Conservation (phyloP, 92 coral and sea anemone genomes). For the Porites cylindrica region DNA sequence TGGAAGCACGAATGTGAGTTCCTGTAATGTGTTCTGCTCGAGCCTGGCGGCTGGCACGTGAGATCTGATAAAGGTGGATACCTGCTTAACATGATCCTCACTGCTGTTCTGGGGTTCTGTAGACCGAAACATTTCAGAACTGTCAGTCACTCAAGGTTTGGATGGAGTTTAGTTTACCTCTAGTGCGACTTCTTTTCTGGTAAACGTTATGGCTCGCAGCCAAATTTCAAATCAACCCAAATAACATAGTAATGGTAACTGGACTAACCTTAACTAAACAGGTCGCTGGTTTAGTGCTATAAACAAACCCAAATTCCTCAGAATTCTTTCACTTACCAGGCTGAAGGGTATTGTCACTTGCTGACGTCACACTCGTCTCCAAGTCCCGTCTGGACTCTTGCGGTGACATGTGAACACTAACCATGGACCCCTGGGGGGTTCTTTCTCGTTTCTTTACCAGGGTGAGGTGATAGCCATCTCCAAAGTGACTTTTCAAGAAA, state of each 20-base stretch:
- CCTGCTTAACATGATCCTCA: conserved; percentile 69
- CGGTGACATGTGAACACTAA: conserved; percentile 22
- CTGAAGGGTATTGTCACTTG: conserved; percentile 17
- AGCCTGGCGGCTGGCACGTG: conserved; percentile 89
- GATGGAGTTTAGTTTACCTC: too few species aligned
- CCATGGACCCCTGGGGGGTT: conserved; percentile 78
- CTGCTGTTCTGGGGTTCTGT: conserved; percentile 31
- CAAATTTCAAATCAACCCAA: too few species aligned
- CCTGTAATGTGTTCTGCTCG: conserved; percentile 87
- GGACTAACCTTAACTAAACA: too few species aligned
- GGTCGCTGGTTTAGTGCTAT: not conserved
- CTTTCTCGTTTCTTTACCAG: conserved; percentile 82
- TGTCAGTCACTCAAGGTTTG: too few species aligned
- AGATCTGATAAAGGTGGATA: conserved; percentile 79
- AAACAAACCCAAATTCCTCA: not conserved
- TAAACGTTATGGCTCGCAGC: too few species aligned
- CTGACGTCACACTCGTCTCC: not conserved
- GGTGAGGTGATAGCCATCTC: conserved; percentile 96
- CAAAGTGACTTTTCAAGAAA: conserved; percentile 94
- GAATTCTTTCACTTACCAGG: conserved; percentile 10
- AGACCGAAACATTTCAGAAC: too few species aligned
- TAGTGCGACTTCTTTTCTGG: too few species aligned
- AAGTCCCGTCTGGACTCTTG: conserved; percentile 9
- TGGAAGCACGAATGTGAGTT: conserved; percentile 91
- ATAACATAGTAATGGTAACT: too few species aligned